Conservation (phyloP, 2,888 invertebrate species). For the Chorisops tibialis region DNA sequence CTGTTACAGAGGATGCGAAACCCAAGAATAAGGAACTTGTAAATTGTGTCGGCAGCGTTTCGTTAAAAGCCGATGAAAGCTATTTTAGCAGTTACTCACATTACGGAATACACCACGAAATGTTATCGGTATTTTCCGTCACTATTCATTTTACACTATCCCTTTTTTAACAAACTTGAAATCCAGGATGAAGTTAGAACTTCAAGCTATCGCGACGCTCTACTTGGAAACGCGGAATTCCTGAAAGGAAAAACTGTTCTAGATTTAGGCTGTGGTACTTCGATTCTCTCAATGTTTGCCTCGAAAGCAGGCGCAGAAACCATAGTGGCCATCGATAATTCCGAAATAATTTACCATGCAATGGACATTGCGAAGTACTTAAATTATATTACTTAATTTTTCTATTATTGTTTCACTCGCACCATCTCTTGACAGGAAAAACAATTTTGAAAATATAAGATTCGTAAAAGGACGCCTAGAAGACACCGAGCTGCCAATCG, state of each 20-base stretch:
- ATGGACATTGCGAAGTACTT: slow-evolving; percentile 84
- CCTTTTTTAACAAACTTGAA: neutral
- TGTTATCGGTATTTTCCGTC: slow-evolving; percentile 57
- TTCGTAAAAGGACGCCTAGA: slow-evolving; percentile 84
- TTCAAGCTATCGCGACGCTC: slow-evolving; percentile 80
- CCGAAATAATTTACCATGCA: slow-evolving; percentile 92
- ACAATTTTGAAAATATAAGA: slow-evolving; percentile 61
- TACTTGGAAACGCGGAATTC: slow-evolving; percentile 67
- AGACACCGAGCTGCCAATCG: slow-evolving; percentile 68
- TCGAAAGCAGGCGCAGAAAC: slow-evolving; percentile 88
- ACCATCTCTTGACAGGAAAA: slow-evolving; percentile 41
- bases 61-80: slow-evolving; percentile 66
- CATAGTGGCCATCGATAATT: slow-evolving; percentile 93
- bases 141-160: neutral
- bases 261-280: slow-evolving; percentile 97
- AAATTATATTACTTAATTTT: slow-evolving; percentile 1
- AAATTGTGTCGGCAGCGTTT: slow-evolving; percentile 52
- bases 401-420: neutral
- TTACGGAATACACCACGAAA: slow-evolving; percentile 89
- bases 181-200: slow-evolving; percentile 76
- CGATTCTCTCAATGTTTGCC: slow-evolving; percentile 97
- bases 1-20: slow-evolving; percentile 29
- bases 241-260: slow-evolving; percentile 77
- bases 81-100: slow-evolving; percentile 85
- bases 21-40: slow-evolving; percentile 41